phyloP scores from a whole-genome alignment of 2,888 invertebrate genomes.

The Nephrotoma guestfalica region DNA sequence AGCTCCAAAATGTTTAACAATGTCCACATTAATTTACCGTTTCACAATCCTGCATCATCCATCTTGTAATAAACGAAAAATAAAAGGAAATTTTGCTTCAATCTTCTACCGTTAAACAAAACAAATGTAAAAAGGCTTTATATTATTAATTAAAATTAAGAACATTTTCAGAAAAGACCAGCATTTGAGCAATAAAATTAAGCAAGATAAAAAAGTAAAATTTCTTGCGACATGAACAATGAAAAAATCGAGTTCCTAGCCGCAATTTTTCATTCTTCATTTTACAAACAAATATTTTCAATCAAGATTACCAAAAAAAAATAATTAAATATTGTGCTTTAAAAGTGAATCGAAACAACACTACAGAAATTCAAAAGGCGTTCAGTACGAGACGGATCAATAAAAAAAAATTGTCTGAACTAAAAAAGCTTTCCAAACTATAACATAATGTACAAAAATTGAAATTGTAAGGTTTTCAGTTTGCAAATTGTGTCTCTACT shows the following conservation, averaged over 20 bases:
- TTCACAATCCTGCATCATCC: neutral
- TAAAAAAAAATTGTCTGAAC: neutral
- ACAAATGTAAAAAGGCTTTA: neutral
- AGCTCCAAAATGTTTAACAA: neutral
- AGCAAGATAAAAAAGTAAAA: neutral
- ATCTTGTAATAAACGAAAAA: neutral
- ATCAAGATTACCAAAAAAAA: neutral
- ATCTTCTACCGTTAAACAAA: neutral
- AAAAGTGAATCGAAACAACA: neutral
- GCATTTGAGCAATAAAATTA: neutral
- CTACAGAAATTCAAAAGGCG: neutral
- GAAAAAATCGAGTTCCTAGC: neutral
- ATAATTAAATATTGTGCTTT: neutral
- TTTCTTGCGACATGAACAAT: neutral
- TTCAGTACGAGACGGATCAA: neutral
- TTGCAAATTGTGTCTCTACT: neutral
- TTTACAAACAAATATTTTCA: neutral
- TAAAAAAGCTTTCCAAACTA: neutral
- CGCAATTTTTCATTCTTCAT: neutral
- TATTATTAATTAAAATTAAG: neutral
- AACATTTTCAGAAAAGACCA: neutral
- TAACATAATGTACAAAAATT: neutral
- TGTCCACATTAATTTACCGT: neutral
- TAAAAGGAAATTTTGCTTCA: neutral
- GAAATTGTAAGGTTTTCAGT: neutral